Percentiles rank a stretch among this genome's conserved stretches.
Evolutionary conservation across 2,113 vertebrate genomes (phyloP).

Genomic region (Irena cyanogastra): DNA sequence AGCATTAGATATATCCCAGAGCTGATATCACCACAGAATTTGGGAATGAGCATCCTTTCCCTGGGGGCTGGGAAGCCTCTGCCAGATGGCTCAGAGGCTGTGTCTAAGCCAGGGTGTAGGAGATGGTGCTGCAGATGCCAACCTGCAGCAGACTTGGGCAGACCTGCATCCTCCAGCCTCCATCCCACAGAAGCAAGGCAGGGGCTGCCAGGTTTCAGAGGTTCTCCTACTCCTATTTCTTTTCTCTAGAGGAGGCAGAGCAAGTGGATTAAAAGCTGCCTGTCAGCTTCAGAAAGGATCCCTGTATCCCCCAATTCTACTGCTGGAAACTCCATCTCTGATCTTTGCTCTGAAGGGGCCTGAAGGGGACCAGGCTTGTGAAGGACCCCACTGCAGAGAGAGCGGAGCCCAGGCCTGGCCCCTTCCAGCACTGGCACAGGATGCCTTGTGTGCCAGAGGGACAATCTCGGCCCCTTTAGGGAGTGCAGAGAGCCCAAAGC

Average conservation of each 20-base stretch:
- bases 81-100: background rate
- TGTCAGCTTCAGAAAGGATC: background rate
- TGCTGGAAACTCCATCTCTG: background rate
- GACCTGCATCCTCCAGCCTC: background rate
- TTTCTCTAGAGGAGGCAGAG: background rate
- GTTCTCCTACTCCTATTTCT: background rate
- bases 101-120: background rate
- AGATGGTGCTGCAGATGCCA: background rate
- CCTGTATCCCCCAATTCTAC: background rate
- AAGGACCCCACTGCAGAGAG: background rate
- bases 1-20: background rate
- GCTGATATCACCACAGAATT: fast-evolving
- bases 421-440: background rate
- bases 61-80: background rate
- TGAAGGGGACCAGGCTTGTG: background rate
- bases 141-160: background rate
- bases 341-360: background rate
- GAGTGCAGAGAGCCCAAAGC: background rate
- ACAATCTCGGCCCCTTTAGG: background rate
- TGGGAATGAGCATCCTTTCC: background rate
- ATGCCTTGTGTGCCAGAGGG: background rate
- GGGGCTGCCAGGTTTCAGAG: background rate
- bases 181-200: background rate
- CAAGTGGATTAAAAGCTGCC: background rate
- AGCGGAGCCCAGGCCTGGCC: background rate